Conservation (phyloP, 2,888 invertebrate species). For the Noctua janthe region DNA sequence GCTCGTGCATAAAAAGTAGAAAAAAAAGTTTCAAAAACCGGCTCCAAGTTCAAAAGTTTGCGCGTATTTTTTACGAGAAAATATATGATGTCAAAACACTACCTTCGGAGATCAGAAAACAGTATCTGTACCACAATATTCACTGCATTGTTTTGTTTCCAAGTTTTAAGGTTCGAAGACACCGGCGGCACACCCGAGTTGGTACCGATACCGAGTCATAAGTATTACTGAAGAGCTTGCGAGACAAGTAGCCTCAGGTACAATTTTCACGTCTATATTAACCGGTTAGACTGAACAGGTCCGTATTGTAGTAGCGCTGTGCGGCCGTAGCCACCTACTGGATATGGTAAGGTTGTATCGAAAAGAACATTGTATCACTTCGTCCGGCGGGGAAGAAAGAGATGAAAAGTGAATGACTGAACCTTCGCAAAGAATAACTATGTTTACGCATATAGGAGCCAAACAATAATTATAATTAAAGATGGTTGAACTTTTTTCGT, state of each 20-base stretch:
- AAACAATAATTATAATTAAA: conserved; percentile 12
- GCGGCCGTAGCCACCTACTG: conserved; percentile 46
- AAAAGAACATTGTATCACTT: conserved; percentile 82
- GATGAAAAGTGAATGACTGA: conserved; percentile 81
- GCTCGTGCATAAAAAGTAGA: conserved; percentile 72
- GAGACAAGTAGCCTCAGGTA: conserved; percentile 83
- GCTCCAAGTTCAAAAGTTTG: conserved; percentile 62
- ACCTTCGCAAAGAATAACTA: conserved; percentile 73
- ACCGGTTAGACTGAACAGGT: conserved; percentile 72
- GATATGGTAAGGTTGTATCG: conserved; percentile 65
- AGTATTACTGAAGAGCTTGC: conserved; percentile 81
- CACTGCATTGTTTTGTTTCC: conserved; percentile 79
- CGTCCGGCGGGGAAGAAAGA: conserved; percentile 79
- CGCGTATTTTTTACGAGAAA: conserved; percentile 45
- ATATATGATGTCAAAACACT: conserved; percentile 65
- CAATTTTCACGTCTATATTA: conserved; percentile 83
- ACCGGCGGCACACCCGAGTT: conserved; percentile 57
- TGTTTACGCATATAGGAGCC: conserved; percentile 48
- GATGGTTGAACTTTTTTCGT: not conserved
- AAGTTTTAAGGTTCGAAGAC: conserved; percentile 63
- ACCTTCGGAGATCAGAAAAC: conserved; percentile 81
- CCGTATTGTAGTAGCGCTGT: conserved; percentile 48
- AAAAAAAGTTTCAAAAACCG: conserved; percentile 69
- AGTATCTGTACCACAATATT: conserved; percentile 78
- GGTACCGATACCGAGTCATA: conserved; percentile 75